Conservation (phyloP, 23 tunicate genomes). For the Trididemnum clinides region DNA sequence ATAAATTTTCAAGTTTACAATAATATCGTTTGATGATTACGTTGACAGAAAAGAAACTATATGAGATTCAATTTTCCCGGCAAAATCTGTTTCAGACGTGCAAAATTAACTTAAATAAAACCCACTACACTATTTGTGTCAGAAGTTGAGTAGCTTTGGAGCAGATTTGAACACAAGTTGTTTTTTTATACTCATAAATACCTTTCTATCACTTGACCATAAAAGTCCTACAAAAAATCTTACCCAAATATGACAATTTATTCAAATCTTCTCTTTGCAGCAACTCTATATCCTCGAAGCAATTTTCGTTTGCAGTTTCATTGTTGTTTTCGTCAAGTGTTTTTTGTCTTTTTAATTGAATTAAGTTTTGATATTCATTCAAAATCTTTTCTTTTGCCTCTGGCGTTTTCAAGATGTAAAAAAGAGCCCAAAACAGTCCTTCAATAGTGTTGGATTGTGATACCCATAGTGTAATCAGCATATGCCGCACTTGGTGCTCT, state of each 20-base stretch:
- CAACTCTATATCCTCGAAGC: not conserved
- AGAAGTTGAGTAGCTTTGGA: no score
- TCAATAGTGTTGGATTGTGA: slow-evolving; percentile 69
- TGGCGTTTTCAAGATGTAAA: slow-evolving; percentile 42
- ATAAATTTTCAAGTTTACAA: no score
- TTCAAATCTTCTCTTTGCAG: slow-evolving; percentile 54
- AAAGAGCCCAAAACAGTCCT: slow-evolving; percentile 74
- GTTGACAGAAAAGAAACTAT: no score
- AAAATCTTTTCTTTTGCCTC: slow-evolving; percentile 14
- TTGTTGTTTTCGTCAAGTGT: not conserved
- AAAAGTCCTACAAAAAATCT: no score
- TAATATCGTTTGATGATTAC: no score
- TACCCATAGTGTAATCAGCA: slow-evolving; percentile 61
- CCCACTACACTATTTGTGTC: no score
- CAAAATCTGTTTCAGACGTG: no score
- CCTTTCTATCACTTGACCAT: no score
- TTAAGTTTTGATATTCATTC: slow-evolving; percentile 19
- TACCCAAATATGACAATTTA: slow-evolving; percentile 61
- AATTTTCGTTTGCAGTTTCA: not conserved
- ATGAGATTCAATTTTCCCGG: no score
- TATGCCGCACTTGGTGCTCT: slow-evolving; percentile 41
- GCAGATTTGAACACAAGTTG: no score
- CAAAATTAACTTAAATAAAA: no score
- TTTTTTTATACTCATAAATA: no score
- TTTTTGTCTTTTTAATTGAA: not conserved